Conservation (phyloP, 2,797 vertebrate genomes). For the Sebastes matsubarae region DNA sequence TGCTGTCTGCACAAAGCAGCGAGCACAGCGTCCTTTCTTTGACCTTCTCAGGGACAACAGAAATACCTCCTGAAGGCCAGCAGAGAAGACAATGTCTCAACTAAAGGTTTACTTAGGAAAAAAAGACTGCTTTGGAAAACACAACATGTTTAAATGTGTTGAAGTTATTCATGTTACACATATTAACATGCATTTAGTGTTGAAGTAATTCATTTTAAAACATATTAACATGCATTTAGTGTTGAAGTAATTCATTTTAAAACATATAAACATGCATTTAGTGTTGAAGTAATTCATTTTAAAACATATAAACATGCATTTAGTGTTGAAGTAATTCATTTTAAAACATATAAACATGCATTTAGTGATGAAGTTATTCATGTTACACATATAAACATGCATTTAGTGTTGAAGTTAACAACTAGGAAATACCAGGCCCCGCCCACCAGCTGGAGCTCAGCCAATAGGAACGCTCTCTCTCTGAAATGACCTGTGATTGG, state of each 20-base stretch:
- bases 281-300: too few species aligned
- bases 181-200: neutral
- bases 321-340: too few species aligned
- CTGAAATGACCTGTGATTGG: too few species aligned
- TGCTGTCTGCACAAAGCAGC: slow-evolving; percentile 28
- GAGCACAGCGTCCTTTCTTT: slow-evolving; percentile 46
- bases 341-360: too few species aligned
- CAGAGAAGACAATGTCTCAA: neutral
- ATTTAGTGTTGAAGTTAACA: too few species aligned
- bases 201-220: neutral
- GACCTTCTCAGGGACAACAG: slow-evolving; percentile 41
- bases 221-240: neutral
- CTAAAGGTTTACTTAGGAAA: neutral
- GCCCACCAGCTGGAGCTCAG: too few species aligned
- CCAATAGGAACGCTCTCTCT: too few species aligned
- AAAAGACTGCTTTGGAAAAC: neutral
- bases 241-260: neutral
- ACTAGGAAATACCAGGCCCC: too few species aligned
- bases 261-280: too few species aligned
- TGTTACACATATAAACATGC: too few species aligned
- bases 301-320: too few species aligned
- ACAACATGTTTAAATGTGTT: neutral
- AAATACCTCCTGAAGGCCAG: slow-evolving; percentile 25
- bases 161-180: neutral
- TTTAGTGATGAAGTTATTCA: too few species aligned